Evolutionary conservation across 2,888 invertebrate species (phyloP).

Genomic region (Drosophila longiperda): DNA sequence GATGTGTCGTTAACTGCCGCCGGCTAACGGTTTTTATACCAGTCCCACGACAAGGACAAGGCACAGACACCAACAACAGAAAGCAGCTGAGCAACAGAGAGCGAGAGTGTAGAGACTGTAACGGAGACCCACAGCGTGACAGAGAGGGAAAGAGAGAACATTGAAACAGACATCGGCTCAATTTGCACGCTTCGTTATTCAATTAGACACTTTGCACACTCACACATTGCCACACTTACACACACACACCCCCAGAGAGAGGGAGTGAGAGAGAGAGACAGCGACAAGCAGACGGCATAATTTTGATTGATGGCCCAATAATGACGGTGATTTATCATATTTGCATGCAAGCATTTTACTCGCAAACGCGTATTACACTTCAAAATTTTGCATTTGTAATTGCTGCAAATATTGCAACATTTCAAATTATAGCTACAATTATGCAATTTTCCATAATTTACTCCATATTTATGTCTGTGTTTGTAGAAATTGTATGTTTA

Average conservation of each 20-base stretch:
- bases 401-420: conserved; percentile 2
- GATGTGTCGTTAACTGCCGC: conserved; percentile 77
- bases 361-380: conserved; percentile 37
- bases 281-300: conserved; percentile 66
- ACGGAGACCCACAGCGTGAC: neutral
- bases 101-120: conserved; percentile 6
- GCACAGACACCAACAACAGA: conserved; percentile 19
- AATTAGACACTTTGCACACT: conserved; percentile 79
- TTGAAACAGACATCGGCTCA: conserved; percentile 56
- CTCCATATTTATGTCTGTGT: too few relatives aligned
- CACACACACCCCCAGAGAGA: conserved; percentile 15
- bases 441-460: too few relatives aligned
- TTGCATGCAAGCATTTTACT: conserved; percentile 72
- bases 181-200: conserved; percentile 81
- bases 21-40: conserved; percentile 52
- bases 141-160: neutral
- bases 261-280: conserved; percentile 11
- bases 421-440: neutral
- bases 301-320: conserved; percentile 85
- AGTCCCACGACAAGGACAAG: conserved; percentile 44
- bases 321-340: conserved; percentile 84
- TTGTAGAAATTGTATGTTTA: neutral
- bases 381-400: conserved; percentile 34
- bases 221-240: conserved; percentile 4
- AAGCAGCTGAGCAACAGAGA: conserved; percentile 18